These are phyloP conservation scores for Mycetomoellerius zeteki DNA, from an alignment of 1,140 invertebrate species.

Conservation along the genomic window DNA sequence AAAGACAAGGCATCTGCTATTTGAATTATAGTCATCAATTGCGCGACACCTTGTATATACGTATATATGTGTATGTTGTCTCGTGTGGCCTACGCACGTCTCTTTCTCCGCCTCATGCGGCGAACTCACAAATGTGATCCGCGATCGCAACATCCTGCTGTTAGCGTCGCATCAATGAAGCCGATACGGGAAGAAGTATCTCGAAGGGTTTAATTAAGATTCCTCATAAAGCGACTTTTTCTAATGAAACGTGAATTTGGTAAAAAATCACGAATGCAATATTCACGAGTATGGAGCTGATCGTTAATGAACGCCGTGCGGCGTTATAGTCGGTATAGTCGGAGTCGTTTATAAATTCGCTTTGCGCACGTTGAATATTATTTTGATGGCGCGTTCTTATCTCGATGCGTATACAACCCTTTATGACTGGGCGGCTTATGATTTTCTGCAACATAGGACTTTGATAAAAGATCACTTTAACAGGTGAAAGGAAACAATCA, in stretches of 20 bases:
- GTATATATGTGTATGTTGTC: background rate
- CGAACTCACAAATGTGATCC: constrained; percentile 24
- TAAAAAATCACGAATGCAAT: constrained; percentile 24
- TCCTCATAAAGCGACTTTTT: constrained; percentile 18
- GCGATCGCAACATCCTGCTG: constrained; percentile 9
- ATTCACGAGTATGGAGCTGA: background rate
- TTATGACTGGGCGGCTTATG: background rate
- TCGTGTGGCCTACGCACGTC: background rate
- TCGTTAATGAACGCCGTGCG: background rate
- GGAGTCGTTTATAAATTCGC: constrained; percentile 34
- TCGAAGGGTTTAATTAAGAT: constrained; percentile 58
- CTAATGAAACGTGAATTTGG: constrained; percentile 15
- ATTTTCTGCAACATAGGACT: background rate
- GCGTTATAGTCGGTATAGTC: background rate
- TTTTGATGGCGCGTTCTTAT: constrained; percentile 3
- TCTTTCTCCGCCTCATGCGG: background rate
- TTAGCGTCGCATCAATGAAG: constrained; percentile 65
- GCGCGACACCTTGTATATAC: background rate
- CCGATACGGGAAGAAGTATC: background rate
- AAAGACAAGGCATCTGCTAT: background rate
- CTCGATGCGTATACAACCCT: background rate
- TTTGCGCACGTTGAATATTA: constrained; percentile 21
- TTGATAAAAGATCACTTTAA: background rate
- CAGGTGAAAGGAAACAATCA: background rate
- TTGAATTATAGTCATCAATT: background rate